A percentile compares a stretch with the other conserved stretches of the same genome.
Evolutionary conservation across 2,797 vertebrate genomes (phyloP).

Genomic region (Lagodon rhomboides): DNA sequence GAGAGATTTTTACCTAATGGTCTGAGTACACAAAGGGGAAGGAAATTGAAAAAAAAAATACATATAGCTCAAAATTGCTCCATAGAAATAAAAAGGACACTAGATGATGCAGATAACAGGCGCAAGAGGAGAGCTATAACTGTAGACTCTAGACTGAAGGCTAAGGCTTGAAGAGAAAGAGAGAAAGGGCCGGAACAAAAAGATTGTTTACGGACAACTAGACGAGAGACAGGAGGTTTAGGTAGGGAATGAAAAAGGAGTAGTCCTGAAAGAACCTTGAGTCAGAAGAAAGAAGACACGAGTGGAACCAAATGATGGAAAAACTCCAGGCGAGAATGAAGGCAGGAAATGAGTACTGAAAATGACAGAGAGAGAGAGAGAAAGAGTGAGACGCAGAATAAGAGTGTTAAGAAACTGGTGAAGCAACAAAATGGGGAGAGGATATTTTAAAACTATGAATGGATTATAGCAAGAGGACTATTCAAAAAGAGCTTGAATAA

Average conservation of each 20-base stretch:
- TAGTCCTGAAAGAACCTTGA: constrained; percentile 55
- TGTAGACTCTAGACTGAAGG: constrained; percentile 25
- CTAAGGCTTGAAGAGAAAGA: constrained; percentile 8
- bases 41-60: constrained; percentile 12
- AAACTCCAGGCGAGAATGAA: constrained; percentile 33
- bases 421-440: not conserved
- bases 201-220: constrained; percentile 4
- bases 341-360: constrained; percentile 39
- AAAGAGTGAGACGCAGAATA: not conserved
- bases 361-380: constrained; percentile 21
- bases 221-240: not conserved
- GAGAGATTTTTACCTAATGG: constrained; percentile 23
- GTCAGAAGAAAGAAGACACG: constrained; percentile 45
- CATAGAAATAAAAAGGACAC: constrained; percentile 16
- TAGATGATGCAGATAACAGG: constrained; percentile 20
- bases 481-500: not conserved
- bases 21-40: constrained; percentile 27
- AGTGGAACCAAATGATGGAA: constrained; percentile 41
- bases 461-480: not conserved
- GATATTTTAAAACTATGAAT: not conserved
- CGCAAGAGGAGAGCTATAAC: constrained; percentile 20
- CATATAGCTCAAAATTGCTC: constrained; percentile 11
- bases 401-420: not conserved
- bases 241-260: constrained; percentile 4
- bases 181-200: constrained; percentile 7